Base-by-base conservation (phyloP, 1,140 invertebrate species). In the Macrocentrus cingulum region DNA sequence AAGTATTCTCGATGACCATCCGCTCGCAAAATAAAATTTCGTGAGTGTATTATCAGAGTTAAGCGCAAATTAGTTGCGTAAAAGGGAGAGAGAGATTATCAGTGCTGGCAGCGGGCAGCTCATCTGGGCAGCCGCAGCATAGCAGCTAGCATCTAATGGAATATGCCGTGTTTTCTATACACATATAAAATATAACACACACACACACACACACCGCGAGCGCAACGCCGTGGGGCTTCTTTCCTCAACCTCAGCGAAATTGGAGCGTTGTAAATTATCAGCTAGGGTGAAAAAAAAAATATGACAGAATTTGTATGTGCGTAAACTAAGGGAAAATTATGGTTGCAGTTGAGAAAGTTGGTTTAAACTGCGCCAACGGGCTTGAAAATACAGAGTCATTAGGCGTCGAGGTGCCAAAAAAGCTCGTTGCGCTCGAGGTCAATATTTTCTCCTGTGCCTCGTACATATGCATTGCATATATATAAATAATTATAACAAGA, bases 101-200 rank as follows among this genome's bases (percentile, higher is more conserved):
- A 74, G 68, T 76, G 69, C 58, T 74, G 68, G 70, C 73, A 77
- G 70, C 70, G 68, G 66, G 70, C 74, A 79, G 70, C 66, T 68
- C 67, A 71, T 77, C 67, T 71, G 64, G 70, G 66, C 72, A 75
- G 74, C 68, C 72, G 71, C 72, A 67, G 70, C 70, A 74, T 76
- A 74, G 71, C 72, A 75, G 71, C 74, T 76, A 70, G 66, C 69
- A 63, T 72, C 71, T 77, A 77, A 72, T 66, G 61, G 65, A 64
- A n/a, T n/a, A 66, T 64, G 62, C 59, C 64, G 60, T 62, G 52
- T 62, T 54, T 49, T 18, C 51, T 62, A 39, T 39, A 39, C 15
- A 54, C 37, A n/a, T n/a, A n/a, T n/a, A n/a, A 39, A 34, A 23
- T 56, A 56, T 54, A 48, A 46, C 23, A 41, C 32, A 22, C 54